These are phyloP conservation scores for Tuberolachnus salignus DNA, from an alignment of 2,888 invertebrate genomes.

Conservation along the genomic window DNA sequence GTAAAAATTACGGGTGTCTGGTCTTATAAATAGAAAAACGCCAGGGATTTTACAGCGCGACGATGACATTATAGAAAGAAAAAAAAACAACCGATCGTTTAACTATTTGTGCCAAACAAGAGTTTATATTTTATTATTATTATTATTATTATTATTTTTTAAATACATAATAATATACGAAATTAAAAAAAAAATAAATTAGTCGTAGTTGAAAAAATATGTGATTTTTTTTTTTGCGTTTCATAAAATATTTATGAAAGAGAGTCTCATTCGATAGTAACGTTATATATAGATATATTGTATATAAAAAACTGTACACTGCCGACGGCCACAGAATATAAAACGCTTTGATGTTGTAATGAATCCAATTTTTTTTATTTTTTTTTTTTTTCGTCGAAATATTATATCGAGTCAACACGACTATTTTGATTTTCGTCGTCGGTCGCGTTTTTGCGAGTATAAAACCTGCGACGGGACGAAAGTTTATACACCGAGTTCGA, in stretches of 20 bases:
- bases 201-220: conserved; percentile 18
- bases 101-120: conserved; percentile 4
- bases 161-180: neutral
- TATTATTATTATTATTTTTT: no score
- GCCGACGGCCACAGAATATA: conserved; percentile 24
- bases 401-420: conserved; percentile 18
- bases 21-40: no score
- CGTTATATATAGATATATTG: no score
- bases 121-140: no score
- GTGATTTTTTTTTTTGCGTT: neutral
- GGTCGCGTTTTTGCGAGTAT: neutral
- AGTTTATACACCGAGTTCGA: no score
- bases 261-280: neutral
- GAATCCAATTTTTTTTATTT: conserved; percentile 41
- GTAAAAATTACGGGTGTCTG: no score
- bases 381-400: conserved; percentile 12
- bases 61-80: neutral
- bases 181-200: conserved; percentile 20
- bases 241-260: conserved; percentile 31
- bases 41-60: neutral
- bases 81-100: no score
- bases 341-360: conserved; percentile 45
- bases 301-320: neutral
- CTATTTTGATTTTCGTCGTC: neutral
- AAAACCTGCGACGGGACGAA: no score